A percentile compares a stretch with the other conserved stretches of the same genome.
Conservation (phyloP, 2,113 vertebrate species). For the Phyllopteryx taeniolatus region DNA sequence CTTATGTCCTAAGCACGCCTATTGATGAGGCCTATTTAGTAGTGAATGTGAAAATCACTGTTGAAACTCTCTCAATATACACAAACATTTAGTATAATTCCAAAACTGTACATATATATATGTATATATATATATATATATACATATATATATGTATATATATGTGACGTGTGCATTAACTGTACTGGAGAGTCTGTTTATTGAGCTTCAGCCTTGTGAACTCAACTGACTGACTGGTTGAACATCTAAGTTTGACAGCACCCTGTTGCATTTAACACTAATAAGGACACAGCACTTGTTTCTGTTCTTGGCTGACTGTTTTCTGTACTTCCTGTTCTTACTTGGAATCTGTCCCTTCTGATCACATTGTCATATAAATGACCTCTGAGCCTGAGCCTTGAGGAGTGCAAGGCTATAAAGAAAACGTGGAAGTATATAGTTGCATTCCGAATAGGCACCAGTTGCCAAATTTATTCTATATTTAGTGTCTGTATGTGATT, state of each 20-base stretch:
- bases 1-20: not conserved
- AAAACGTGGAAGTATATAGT: conserved; percentile 12
- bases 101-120: not conserved
- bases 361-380: conserved; percentile 32
- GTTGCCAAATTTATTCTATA: conserved; percentile 22
- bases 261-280: conserved; percentile 15
- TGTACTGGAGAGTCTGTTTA: not conserved
- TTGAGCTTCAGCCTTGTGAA: conserved; percentile 17
- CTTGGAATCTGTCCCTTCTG: conserved; percentile 19
- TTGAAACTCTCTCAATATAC: not conserved
- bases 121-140: no score
- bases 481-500: conserved; percentile 8
- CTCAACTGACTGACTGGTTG: not conserved
- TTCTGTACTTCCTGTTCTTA: conserved; percentile 1
- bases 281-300: conserved; percentile 30
- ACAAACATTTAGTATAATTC: conserved; percentile 1
- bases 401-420: not conserved
- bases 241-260: conserved; percentile 1
- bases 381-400: conserved; percentile 13
- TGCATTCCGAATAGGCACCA: conserved; percentile 2
- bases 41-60: conserved; percentile 21
- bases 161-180: conserved; percentile 14
- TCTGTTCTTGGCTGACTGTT: not conserved
- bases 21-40: not conserved
- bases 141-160: no score